Evolutionary conservation across 1,140 invertebrate genomes (phyloP), one percentile per base, ranked within the genome.

Genomic region (Ctenoplectra terminalis): DNA sequence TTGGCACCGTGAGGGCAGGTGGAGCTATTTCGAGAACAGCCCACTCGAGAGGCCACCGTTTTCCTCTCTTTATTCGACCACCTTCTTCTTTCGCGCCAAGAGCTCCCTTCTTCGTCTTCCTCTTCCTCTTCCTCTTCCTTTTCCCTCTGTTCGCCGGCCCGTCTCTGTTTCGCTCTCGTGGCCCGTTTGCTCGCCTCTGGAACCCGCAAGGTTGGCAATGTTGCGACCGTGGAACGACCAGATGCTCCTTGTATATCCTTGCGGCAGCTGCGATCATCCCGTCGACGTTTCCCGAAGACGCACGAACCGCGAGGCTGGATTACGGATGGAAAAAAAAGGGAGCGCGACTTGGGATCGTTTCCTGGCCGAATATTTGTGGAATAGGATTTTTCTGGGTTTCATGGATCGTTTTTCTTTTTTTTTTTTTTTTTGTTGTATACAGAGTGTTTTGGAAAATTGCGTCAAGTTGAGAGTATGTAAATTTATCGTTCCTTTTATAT

Each of bases 21-120:
- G 90, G 92, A 91, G 91, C 91, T 92, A 92, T 92, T 92, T 92
- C 90, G 92, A 92, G 91, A 92, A 92, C 91, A 88, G 90, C 92
- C 91, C 92, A 92, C 90, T 90, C 87, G 82, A 86, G 85, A 83
- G 87, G 87, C 88, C 86, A 89, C 71, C 81, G 86, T 86, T 83
- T 78, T 74, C 56, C 67, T 86, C 80, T 66, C 66, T 67, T 46
- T n/a, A n/a, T n/a, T n/a, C n/a, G n/a, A n/a, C n/a, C n/a, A n/a
- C 50, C 52, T 73, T 81, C 46, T 48, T 52, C 43, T 52, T 54
- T 86, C 69, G 26, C n/a, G n/a, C n/a, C n/a, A n/a, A n/a, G n/a
- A n/a, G n/a, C 52, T 54, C 50, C 50, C 61, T 81, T 77, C 56
- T 31, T 60, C 34, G 46, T 58, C 70, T 69, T 37, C 60, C 46